Conservation (phyloP, 1,140 invertebrate genomes). For the Micrasema longulum region DNA sequence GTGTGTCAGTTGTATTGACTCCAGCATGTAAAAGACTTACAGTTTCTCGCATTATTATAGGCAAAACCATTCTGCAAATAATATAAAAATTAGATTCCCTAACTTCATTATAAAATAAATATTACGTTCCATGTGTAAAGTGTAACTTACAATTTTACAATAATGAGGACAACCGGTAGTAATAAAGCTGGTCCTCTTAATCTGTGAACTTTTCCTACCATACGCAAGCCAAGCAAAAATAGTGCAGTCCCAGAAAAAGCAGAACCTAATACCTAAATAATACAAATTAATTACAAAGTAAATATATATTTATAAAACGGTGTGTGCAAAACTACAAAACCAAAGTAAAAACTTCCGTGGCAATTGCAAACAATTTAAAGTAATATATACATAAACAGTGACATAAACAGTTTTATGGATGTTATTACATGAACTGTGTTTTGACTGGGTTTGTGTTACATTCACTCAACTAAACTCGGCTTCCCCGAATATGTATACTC, state of each 20-base stretch:
- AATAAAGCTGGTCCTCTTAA: conserved; percentile 81
- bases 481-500: no score
- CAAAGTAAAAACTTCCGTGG: not conserved
- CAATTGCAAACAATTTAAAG: not conserved
- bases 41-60: conserved; percentile 88
- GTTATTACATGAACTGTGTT: no score
- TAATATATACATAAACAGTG: not conserved
- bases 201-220: conserved; percentile 91
- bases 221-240: conserved; percentile 89
- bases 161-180: conserved; percentile 87
- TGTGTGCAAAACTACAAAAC: not conserved
- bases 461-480: no score
- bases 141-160: conserved; percentile 86
- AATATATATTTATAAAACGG: not conserved
- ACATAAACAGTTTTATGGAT: no score
- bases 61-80: conserved; percentile 79
- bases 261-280: conserved; percentile 79
- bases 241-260: conserved; percentile 92
- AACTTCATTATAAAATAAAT: not conserved
- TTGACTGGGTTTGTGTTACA: no score
- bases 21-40: conserved; percentile 81
- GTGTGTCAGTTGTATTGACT: conserved; percentile 76
- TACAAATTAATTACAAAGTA: no score
- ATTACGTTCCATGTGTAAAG: not conserved
- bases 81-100: not conserved